Conservation (phyloP, 1,140 invertebrate species). For the Pseudomyrmex dendroicus region DNA sequence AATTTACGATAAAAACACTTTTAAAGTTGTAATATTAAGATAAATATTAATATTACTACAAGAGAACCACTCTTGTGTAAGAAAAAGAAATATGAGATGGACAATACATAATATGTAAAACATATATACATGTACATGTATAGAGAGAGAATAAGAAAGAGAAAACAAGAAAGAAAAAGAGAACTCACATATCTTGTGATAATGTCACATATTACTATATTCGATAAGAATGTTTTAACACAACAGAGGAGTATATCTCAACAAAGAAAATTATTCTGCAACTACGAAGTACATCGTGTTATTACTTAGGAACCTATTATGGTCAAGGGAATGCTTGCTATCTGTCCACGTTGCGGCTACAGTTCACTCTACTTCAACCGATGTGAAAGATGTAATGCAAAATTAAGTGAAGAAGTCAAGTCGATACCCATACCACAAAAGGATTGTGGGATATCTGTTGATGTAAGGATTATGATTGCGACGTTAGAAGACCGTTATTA, state of each 20-base stretch:
- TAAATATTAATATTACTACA: no score
- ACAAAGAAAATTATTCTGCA: constrained; percentile 8
- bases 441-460: constrained; percentile 74
- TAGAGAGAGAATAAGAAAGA: no score
- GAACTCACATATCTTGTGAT: background rate
- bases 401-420: constrained; percentile 86
- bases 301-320: constrained; percentile 85
- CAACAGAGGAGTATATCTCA: constrained; percentile 30
- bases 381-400: constrained; percentile 88
- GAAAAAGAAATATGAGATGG: background rate
- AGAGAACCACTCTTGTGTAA: background rate
- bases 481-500: constrained; percentile 51
- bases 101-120: constrained; percentile 5
- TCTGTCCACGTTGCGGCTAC: constrained; percentile 90
- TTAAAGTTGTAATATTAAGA: no score
- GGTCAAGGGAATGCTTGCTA: constrained; percentile 89
- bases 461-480: constrained; percentile 76
- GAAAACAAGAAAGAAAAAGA: no score
- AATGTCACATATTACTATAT: background rate
- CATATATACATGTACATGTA: background rate
- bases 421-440: constrained; percentile 78
- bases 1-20: no score
- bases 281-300: constrained; percentile 53
- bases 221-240: constrained; percentile 27
- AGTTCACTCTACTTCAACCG: constrained; percentile 89